Conservation (phyloP, 2,113 vertebrate species). For the Oreochromis spilurus region DNA sequence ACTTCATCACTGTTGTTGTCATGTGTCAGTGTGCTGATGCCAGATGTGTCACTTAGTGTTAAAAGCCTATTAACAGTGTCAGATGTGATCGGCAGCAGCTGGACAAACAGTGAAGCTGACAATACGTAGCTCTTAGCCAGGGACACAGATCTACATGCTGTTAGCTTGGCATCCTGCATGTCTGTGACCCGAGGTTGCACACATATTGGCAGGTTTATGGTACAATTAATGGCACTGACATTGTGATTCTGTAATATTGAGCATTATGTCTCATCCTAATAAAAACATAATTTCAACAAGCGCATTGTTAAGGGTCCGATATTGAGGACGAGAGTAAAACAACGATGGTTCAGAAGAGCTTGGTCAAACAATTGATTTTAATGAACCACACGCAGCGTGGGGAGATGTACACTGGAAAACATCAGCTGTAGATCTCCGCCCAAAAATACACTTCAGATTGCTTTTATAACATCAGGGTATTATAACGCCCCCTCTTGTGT, state of each 20-base stretch:
- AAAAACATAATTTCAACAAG: not conserved
- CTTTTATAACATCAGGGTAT: too few species aligned
- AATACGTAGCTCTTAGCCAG: not conserved
- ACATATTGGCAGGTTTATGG: not conserved
- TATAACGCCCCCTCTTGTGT: too few species aligned
- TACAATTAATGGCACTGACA: not conserved
- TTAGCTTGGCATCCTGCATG: not conserved
- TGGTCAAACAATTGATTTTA: too few species aligned
- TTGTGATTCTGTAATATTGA: not conserved
- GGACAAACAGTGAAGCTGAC: constrained; percentile 29
- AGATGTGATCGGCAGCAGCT: constrained; percentile 23
- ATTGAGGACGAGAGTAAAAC: too few species aligned
- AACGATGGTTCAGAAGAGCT: too few species aligned
- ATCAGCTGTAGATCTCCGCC: too few species aligned
- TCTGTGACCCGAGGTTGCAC: not conserved
- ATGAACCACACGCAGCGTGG: too few species aligned
- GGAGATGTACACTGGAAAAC: too few species aligned
- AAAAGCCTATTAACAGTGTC: constrained; percentile 52
- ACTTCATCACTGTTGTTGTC: constrained; percentile 18
- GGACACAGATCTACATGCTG: not conserved
- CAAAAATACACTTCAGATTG: too few species aligned
- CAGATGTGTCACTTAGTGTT: constrained; percentile 48
- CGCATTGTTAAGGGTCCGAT: too few species aligned
- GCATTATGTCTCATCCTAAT: not conserved
- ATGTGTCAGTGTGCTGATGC: not conserved